Percentiles rank a stretch among this genome's conserved stretches.
Evolutionary conservation across 2,888 invertebrate species (phyloP).

Genomic region (Panzeria rudis): DNA sequence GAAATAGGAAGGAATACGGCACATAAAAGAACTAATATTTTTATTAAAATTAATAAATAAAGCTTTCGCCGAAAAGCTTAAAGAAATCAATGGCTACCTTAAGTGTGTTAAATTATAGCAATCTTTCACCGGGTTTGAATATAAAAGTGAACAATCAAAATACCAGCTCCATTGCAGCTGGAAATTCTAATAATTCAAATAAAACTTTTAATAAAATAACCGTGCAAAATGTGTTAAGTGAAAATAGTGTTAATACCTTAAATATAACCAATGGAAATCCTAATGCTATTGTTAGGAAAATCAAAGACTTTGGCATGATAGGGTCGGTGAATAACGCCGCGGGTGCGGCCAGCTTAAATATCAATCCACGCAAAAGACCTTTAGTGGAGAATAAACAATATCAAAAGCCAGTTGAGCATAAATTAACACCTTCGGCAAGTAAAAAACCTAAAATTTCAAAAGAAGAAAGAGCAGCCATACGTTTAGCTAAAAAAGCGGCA

Average conservation of each 20-base stretch:
- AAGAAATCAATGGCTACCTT: constrained; percentile 80
- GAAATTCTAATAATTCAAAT: constrained; percentile 57
- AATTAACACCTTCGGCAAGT: constrained; percentile 65
- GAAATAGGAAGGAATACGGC: constrained; percentile 45
- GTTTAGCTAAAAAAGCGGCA: constrained; percentile 61
- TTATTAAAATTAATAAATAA: constrained; percentile 27
- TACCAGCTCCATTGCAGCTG: constrained; percentile 23
- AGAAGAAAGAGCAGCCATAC: constrained; percentile 61
- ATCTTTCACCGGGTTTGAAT: constrained; percentile 76
- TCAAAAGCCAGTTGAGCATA: constrained; percentile 11
- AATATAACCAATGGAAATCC: constrained; percentile 77
- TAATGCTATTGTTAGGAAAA: constrained; percentile 82
- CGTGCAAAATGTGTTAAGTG: constrained; percentile 80
- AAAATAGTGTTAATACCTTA: constrained; percentile 77
- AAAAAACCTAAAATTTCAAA: constrained; percentile 73
- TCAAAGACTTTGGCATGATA: constrained; percentile 83
- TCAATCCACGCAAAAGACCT: constrained; percentile 76
- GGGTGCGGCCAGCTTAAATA: constrained; percentile 59
- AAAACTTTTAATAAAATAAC: constrained; percentile 82
- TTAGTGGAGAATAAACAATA: constrained; percentile 73
- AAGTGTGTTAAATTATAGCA: constrained; percentile 80
- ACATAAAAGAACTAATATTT: not conserved
- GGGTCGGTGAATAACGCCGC: constrained; percentile 78
- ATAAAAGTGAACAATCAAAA: constrained; percentile 73
- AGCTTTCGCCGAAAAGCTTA: constrained; percentile 62